A percentile compares a stretch with the other conserved stretches of the same genome.
Conservation (phyloP, 92 coral and sea anemone genomes). For the Parazoanthus darwini region DNA sequence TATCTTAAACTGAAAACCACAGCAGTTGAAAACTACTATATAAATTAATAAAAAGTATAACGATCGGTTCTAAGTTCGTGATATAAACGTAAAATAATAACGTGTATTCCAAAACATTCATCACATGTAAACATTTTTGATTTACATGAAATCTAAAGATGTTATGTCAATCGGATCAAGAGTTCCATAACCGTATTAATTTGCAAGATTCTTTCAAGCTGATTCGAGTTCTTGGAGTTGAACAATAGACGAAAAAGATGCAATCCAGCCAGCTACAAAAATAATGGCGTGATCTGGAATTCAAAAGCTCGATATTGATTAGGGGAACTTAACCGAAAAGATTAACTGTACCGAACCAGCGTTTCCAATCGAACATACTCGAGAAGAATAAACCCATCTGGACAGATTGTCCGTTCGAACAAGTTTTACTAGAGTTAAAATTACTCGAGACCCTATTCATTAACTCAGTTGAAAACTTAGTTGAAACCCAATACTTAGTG, state of each 20-base stretch:
- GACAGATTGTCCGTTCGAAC: neutral
- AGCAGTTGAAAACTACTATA: neutral
- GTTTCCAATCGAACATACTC: neutral
- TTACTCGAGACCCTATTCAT: neutral
- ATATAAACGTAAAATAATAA: neutral
- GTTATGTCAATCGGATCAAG: conserved; percentile 15
- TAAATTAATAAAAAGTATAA: neutral
- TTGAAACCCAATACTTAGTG: conserved; percentile 31
- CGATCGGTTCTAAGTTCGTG: neutral
- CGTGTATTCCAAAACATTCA: neutral
- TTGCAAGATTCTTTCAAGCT: conserved; percentile 11
- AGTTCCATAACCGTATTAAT: neutral
- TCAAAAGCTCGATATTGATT: conserved; percentile 2
- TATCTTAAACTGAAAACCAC: neutral
- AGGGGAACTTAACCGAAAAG: neutral
- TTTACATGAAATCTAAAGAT: conserved; percentile 10
- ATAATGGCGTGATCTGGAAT: conserved; percentile 13
- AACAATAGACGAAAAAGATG: neutral
- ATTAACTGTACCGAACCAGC: neutral
- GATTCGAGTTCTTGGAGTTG: neutral
- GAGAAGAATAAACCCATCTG: neutral
- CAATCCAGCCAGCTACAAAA: neutral
- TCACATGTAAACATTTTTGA: conserved; percentile 2
- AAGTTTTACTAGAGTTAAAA: neutral
- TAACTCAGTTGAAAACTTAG: neutral